These are phyloP conservation scores for Plagiodera versicolora DNA, from an alignment of 2,888 invertebrate species.

Conservation along the genomic window DNA sequence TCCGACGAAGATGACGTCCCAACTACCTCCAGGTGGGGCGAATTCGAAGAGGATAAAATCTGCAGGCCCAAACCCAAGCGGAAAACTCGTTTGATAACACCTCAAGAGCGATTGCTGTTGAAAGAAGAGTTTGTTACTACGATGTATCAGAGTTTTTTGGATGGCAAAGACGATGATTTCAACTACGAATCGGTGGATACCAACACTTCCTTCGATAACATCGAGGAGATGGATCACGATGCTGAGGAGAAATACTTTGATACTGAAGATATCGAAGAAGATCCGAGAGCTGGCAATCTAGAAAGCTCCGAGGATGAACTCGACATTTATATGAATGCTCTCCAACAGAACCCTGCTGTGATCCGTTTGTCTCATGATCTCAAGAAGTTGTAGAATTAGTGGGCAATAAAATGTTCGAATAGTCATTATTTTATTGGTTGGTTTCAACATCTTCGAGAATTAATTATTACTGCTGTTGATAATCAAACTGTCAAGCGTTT, in stretches of 20 bases:
- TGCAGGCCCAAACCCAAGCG: slow-evolving; percentile 16
- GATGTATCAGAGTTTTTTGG: slow-evolving; percentile 83
- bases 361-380: slow-evolving; percentile 13
- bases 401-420: too few species aligned
- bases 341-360: slow-evolving; percentile 53
- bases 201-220: slow-evolving; percentile 77
- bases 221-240: slow-evolving; percentile 74
- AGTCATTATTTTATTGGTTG: too few species aligned
- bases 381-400: not conserved
- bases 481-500: too few species aligned
- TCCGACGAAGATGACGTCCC: slow-evolving; percentile 35
- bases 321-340: slow-evolving; percentile 72
- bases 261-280: slow-evolving; percentile 69
- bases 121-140: slow-evolving; percentile 80
- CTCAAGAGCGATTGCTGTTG: slow-evolving; percentile 66
- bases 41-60: slow-evolving; percentile 44
- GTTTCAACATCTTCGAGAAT: too few species aligned
- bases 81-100: slow-evolving; percentile 29
- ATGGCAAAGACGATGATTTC: slow-evolving; percentile 79
- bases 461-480: too few species aligned
- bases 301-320: slow-evolving; percentile 65
- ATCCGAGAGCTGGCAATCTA: slow-evolving; percentile 30
- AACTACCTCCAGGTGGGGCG: slow-evolving; percentile 42
- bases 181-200: slow-evolving; percentile 82
- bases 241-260: slow-evolving; percentile 92